Base-by-base conservation (phyloP, 2,888 invertebrate genomes). In the Diarsia mendica region DNA sequence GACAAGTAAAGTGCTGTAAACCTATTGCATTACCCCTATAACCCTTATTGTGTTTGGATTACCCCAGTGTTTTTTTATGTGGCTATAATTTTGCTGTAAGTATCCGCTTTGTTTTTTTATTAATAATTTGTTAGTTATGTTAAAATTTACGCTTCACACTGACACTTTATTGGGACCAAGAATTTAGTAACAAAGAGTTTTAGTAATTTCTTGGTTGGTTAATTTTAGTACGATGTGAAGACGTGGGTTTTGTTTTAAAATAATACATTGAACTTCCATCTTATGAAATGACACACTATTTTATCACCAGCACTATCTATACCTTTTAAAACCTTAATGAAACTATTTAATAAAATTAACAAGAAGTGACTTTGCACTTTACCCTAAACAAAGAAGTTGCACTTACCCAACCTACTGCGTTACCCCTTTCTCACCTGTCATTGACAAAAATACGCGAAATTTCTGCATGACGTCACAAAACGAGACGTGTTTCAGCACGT, bases 81-180 rank as follows among this genome's bases (percentile, higher is more conserved):
- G 93, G 90, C 92, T 90, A 91, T 92, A 90, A 89, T 90, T 85
- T 87, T 81, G 89, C 92, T 94, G 95, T 96, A 94, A 96, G 95
- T 96, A 96, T 86, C 63, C 48, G 93, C 94, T 94, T 94, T 89
- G 88, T 84, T 84, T 86, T 79, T 80, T 68, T 71, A 75, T 76
- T 67, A 66, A 75, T 67, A 66, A 75, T 68, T 48, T 18, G 23
- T 76, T 60, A n/a, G 48, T 61, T 75, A 28, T 9, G 44, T 8
- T 23, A 44, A 44, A 63, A 44, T 23, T 67, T 67, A 73, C 28
- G 63, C 72, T 68, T 75, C 39, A 73, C 61, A 67, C 69, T 72
- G 20, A 77, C 58, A 73, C 10, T 67, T 66, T 18, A 20, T 39
- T 74, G 55, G 68, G 44, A 71, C 28, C 53, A 73, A 70, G n/a